phyloP scores from a whole-genome alignment of 2,888 invertebrate species.

The Drosophila acutilabella region DNA sequence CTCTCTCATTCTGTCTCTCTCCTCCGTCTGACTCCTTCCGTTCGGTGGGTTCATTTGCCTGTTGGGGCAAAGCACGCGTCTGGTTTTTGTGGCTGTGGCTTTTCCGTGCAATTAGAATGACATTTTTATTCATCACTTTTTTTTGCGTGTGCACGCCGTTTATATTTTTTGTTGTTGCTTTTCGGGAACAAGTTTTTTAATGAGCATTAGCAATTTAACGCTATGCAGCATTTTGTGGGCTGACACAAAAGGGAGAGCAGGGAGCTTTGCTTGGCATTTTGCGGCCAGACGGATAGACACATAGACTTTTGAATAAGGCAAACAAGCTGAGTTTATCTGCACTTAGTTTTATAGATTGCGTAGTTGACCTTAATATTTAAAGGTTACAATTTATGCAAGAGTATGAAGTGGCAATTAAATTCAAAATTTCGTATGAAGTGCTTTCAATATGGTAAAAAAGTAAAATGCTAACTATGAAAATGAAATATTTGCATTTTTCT shows the following conservation, averaged over 20 bases:
- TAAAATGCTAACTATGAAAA: neutral
- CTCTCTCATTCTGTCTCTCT: too few species aligned
- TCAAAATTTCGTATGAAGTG: neutral
- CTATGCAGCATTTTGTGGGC: conserved; percentile 25
- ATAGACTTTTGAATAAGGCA: neutral
- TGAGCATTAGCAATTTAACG: conserved; percentile 63
- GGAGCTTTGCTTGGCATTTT: conserved; percentile 34
- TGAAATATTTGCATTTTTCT: too few species aligned
- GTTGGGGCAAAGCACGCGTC: conserved; percentile 23
- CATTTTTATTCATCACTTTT: conserved; percentile 36
- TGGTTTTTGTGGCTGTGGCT: conserved; percentile 42
- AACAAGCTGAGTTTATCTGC: conserved; percentile 14
- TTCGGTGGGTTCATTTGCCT: conserved; percentile 62
- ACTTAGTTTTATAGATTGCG: conserved; percentile 17
- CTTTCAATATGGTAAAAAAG: neutral
- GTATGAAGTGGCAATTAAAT: neutral
- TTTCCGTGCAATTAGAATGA: conserved; percentile 58
- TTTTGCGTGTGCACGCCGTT: conserved; percentile 8
- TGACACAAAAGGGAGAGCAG: neutral
- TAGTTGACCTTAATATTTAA: neutral
- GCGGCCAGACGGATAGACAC: neutral
- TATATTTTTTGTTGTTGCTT: conserved; percentile 14
- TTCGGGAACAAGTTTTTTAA: conserved; percentile 64
- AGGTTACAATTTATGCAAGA: neutral
- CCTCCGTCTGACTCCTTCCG: neutral